Evolutionary conservation across 2,113 vertebrate species (phyloP).

Genomic region (Pseudorectes ferrugineus): DNA sequence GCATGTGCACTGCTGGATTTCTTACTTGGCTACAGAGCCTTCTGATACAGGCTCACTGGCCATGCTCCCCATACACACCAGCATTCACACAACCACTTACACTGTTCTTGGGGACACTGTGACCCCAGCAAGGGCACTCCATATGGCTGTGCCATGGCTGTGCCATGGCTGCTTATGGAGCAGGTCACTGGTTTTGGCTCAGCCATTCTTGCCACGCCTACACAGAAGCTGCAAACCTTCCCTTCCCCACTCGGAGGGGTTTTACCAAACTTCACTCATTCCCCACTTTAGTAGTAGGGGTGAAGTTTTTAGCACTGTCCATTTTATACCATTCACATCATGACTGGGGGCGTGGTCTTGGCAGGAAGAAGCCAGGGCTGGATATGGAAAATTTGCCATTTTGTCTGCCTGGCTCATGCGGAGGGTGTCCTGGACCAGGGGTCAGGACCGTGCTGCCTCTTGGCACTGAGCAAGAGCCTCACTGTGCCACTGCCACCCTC

Average conservation of each 20-base stretch:
- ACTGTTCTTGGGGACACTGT: not conserved
- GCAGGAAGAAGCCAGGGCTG: not conserved
- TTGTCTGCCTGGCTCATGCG: not conserved
- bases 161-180: not conserved
- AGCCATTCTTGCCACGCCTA: not conserved
- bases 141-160: rapidly evolving
- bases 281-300: not conserved
- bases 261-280: not conserved
- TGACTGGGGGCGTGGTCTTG: not conserved
- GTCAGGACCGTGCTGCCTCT: not conserved
- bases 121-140: not conserved
- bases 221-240: not conserved
- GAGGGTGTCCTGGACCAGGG: not conserved
- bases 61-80: rapidly evolving
- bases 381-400: not conserved
- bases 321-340: not conserved
- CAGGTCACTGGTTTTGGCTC: not conserved
- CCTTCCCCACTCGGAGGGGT: not conserved
- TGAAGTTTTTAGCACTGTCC: not conserved
- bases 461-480: not conserved
- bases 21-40: not conserved
- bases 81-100: not conserved
- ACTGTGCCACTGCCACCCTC: not conserved
- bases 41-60: too few species aligned
- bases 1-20: not conserved